phyloP scores from a whole-genome alignment of 1,140 invertebrate genomes.

The Catajapyx aquilonaris region DNA sequence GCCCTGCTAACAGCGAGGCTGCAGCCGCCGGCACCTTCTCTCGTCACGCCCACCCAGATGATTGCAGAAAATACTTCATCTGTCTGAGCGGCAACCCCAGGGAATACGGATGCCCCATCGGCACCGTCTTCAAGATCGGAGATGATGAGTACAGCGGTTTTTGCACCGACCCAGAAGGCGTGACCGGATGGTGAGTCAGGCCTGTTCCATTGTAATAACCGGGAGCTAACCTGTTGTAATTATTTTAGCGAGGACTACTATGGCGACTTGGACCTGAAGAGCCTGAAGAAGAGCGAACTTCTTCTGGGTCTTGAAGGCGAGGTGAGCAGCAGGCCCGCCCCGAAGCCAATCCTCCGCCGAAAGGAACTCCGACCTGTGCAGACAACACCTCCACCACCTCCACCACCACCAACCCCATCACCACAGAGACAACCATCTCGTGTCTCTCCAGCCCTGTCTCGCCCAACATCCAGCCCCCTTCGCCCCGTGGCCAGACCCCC shows the following conservation, averaged over 20 bases:
- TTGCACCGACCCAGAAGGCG: constrained; percentile 82
- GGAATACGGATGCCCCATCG: constrained; percentile 86
- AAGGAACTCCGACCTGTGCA: constrained; percentile 9
- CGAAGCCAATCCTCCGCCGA: constrained; percentile 10
- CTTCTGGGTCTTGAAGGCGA: constrained; percentile 49
- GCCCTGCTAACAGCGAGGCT: constrained; percentile 57
- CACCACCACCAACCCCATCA: constrained; percentile 3
- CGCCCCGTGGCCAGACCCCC: too few species aligned
- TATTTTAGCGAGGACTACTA: constrained; percentile 83
- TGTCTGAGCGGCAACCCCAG: constrained; percentile 70
- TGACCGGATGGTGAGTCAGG: constrained; percentile 79
- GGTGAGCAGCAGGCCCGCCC: constrained; percentile 18
- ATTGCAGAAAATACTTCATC: constrained; percentile 88
- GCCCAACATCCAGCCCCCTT: too few species aligned
- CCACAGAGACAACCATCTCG: constrained; percentile 5
- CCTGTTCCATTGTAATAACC: not conserved
- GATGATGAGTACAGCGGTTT: constrained; percentile 67
- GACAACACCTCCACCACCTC: constrained; percentile 3
- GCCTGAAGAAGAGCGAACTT: constrained; percentile 76
- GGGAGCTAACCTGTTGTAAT: not conserved
- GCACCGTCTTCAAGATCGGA: constrained; percentile 87
- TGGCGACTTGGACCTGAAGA: constrained; percentile 78
- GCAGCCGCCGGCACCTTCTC: constrained; percentile 68
- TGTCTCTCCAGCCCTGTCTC: too few species aligned
- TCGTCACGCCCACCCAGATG: constrained; percentile 80